phyloP scores from a whole-genome alignment of 92 coral and sea anemone genomes.

The Nematostella vectensis region DNA sequence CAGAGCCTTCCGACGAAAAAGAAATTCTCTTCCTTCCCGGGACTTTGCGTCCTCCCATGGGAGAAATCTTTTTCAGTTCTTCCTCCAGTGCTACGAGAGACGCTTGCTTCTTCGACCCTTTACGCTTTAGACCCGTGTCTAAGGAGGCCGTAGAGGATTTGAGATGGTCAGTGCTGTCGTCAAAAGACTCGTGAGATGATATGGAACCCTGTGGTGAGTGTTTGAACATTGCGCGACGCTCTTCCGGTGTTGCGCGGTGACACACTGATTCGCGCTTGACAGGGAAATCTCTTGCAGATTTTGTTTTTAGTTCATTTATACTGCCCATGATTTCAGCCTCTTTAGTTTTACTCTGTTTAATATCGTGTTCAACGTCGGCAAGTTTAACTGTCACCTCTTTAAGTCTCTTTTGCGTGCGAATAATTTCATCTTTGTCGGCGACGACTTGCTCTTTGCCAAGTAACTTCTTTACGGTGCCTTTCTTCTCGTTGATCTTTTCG shows the following conservation, averaged over 20 bases:
- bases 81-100: conserved; percentile 58
- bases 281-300: conserved; percentile 28
- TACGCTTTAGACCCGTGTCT: conserved; percentile 29
- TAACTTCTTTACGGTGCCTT: conserved; percentile 61
- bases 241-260: conserved; percentile 14
- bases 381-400: conserved; percentile 60
- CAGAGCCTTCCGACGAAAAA: conserved; percentile 62
- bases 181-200: conserved; percentile 70
- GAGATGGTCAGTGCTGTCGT: conserved; percentile 31
- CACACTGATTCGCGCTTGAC: conserved; percentile 7
- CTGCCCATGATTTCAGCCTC: conserved; percentile 62
- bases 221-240: conserved; percentile 38
- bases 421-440: conserved; percentile 24
- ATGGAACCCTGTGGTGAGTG: conserved; percentile 58
- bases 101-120: conserved; percentile 45
- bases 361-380: conserved; percentile 53
- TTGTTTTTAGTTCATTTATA: conserved; percentile 55
- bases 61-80: conserved; percentile 66
- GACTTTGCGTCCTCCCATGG: conserved; percentile 39
- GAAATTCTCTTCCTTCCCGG: conserved; percentile 50
- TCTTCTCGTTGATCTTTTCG: conserved; percentile 53
- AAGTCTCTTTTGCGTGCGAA: conserved; percentile 47
- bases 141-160: conserved; percentile 13
- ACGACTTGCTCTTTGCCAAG: conserved; percentile 57
- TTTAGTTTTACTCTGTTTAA: conserved; percentile 52